A percentile compares a stretch with the other conserved stretches of the same genome.
phyloP scores from a whole-genome alignment of 2,888 invertebrate species.

The Galerucella nymphaeae region DNA sequence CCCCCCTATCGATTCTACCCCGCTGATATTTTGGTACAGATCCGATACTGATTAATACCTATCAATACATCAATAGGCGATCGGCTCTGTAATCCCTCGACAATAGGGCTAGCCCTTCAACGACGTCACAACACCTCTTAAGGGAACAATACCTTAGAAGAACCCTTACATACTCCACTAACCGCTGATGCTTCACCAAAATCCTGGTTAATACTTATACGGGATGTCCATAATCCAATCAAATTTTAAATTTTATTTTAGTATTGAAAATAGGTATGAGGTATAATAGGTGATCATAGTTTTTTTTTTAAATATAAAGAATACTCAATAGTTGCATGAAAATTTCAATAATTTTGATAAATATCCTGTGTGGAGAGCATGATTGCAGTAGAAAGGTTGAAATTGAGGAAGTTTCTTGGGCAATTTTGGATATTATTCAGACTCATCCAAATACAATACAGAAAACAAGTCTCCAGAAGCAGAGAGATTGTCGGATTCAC shows the following conservation, averaged over 20 bases:
- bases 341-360: no score
- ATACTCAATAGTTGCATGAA: no score
- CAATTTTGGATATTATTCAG: no score
- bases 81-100: conserved; percentile 57
- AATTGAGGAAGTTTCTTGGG: no score
- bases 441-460: no score
- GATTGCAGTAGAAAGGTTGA: no score
- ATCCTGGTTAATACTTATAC: conserved; percentile 56
- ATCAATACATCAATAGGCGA: conserved; percentile 59
- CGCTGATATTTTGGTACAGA: conserved; percentile 26
- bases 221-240: conserved; percentile 8
- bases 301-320: no score
- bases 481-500: no score
- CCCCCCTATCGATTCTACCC: conserved; percentile 30
- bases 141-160: conserved; percentile 55
- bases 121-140: conserved; percentile 63
- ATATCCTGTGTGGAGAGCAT: no score
- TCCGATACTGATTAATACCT: conserved; percentile 49
- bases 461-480: no score
- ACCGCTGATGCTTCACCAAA: conserved; percentile 59
- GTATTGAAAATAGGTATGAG: no score
- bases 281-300: no score
- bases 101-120: conserved; percentile 55
- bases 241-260: neutral
- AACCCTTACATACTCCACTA: conserved; percentile 53